Base-by-base conservation (phyloP, 2,113 vertebrate genomes). In the Hymenochirus boettgeri region DNA sequence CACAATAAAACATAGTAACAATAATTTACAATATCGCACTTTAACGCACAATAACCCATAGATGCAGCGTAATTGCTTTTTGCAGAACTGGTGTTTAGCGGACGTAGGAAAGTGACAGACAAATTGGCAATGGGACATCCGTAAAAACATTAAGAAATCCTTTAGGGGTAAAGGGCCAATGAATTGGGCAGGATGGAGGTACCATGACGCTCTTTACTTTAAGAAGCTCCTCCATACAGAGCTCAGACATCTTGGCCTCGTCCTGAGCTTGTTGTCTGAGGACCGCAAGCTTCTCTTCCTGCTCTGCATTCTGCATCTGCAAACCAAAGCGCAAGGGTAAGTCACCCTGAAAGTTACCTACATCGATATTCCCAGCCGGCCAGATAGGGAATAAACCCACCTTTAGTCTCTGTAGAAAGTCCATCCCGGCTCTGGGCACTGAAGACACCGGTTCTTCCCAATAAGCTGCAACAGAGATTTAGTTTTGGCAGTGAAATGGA, bases 171-270 rank as follows among this genome's bases (percentile, higher is more conserved):
- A n/a, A n/a, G 39, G 5, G 29, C 10, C 29, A 31, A 10, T 31
- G 29, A 10, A 10, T 31, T 31, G 29, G 5, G 10, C 5, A 10
- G 10, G 5, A 31, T 10, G 5, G 10, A 31, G 39, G 15, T 42
- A 42, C 39, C 39, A 42, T 42, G 39, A 42, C n/a, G 17, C 13
- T n/a, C 17, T 42, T 42, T 5, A 29, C 45, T 56, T 57, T 72
- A 45, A 76, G 42, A 46, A 85, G 35, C 13, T 47, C 23, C 0
- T 72, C 67, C 66, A 83, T 52, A 21, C 70, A 54, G 39, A 29
- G 71, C 75, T 75, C 69, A 0, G 70, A 76, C 60, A 79, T 81
- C 51, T 65, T 29, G 29, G 74, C 60, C 48, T 85, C 85, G 17
- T 7, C 50, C 46, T 80, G 57, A 0, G 70, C 72, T 71, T 17